These are phyloP conservation scores for Scopus umbretta DNA, from an alignment of 2,113 vertebrate species.

Conservation along the genomic window DNA sequence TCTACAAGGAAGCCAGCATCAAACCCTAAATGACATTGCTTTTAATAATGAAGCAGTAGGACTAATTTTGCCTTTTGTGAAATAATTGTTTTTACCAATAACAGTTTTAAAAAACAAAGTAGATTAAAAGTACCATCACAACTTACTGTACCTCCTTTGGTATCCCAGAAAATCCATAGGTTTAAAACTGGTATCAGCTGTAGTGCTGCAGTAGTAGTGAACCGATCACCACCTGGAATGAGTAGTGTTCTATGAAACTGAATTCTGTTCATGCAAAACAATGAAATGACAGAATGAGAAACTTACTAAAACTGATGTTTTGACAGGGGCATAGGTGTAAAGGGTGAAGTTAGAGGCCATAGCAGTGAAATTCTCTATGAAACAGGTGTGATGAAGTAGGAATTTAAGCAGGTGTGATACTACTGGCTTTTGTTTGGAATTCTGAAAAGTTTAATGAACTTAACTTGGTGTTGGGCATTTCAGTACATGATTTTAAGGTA, in stretches of 20 bases:
- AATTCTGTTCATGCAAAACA: neutral
- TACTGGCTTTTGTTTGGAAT: neutral
- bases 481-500: neutral
- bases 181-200: neutral
- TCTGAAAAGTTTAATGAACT: neutral
- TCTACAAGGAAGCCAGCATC: neutral
- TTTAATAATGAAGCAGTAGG: neutral
- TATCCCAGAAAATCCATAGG: neutral
- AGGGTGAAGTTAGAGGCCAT: neutral
- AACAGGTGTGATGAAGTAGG: neutral
- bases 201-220: neutral
- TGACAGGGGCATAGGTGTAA: neutral
- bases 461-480: neutral
- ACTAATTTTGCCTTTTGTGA: neutral
- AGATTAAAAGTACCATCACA: neutral
- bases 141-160: neutral
- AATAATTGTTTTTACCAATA: neutral
- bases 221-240: neutral
- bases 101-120: neutral
- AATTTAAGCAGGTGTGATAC: neutral
- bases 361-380: neutral
- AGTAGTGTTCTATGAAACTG: neutral
- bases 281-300: neutral
- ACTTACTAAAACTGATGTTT: neutral
- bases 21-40: neutral